phyloP scores from a whole-genome alignment of 2,113 vertebrate species.

The Nicator chloris region DNA sequence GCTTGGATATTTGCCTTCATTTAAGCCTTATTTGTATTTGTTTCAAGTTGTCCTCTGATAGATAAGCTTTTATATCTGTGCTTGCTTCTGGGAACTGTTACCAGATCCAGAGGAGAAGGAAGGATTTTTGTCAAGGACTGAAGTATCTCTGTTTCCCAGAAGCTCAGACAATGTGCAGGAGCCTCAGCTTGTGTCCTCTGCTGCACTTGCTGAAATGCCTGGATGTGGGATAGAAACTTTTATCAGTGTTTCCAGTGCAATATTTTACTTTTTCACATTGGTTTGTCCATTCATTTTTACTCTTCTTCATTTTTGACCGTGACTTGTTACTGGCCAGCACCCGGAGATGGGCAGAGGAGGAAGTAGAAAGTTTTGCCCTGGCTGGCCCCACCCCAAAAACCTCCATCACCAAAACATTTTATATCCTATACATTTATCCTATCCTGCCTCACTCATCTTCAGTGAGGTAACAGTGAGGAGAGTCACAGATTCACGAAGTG shows the following conservation, averaged over 20 bases:
- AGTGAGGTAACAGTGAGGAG: not conserved
- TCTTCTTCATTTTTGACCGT: not conserved
- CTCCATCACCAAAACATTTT: not conserved
- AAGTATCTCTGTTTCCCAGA: not conserved
- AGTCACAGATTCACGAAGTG: not conserved
- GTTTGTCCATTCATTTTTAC: not conserved
- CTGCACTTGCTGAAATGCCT: not conserved
- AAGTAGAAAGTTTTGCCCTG: not conserved
- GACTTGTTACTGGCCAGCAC: rapidly evolving
- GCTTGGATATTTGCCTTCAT: constrained; percentile 15
- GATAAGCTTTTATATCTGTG: not conserved
- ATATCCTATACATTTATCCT: rapidly evolving
- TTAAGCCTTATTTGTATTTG: constrained; percentile 4
- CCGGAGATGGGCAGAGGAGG: not conserved
- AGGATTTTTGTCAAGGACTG: not conserved
- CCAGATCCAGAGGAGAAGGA: not conserved
- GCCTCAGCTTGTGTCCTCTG: not conserved
- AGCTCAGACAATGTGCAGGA: not conserved
- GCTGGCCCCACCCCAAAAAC: not conserved
- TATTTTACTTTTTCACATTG: not conserved
- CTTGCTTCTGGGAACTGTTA: not conserved
- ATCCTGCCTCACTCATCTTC: not conserved
- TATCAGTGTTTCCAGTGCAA: not conserved
- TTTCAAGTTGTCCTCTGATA: constrained; percentile 31
- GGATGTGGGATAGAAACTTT: not conserved